Evolutionary conservation across 2,888 invertebrate species (phyloP), one percentile per base, ranked within the genome.

Genomic region (Ditylenchus weischeri): DNA sequence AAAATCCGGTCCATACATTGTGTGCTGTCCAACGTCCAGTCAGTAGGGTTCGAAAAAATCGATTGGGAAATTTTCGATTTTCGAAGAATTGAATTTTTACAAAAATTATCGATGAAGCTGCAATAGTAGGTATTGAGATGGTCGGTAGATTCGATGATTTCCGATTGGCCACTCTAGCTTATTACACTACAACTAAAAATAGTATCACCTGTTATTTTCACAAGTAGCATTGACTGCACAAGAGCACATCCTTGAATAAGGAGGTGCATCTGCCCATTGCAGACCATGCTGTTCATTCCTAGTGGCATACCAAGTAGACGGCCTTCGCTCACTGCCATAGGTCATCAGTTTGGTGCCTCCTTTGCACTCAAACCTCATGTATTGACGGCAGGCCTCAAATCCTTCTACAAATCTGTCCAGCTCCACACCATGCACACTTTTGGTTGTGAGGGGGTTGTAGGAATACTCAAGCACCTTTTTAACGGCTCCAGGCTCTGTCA

Each of bases 231-330:
- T 81, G 29, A 79, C 68, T 21, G 79, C 81, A 70, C 81, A 81
- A 11, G 75, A 67, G 48, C 81, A 81, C 79, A 81, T 78, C 54
- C 81, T 59, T 0, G 76, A 76, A 66, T 78, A 81, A 13, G 81
- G 81, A 2, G 81, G 80, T 5, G 81, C 79, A 57, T 78, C 77
- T 18, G 78, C 79, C 81, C 81, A 81, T 69, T 81, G 79, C 49
- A 79, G 66, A 11, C 78, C 68, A 50, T 74, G 75, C 57, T 74
- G 75, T 7, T 74, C 75, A 51, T 76, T 76, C 21, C 75, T 64
- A 4, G 76, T 75, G 50, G 75, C 72, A 57, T 73, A 75, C 76
- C 81, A 81, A 5, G 75, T 75, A 5, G 79, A 79, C 0, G 81
- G 81, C 11, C 77, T 72, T 65, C 78, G 64, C 64, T 81, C 80